phyloP scores from a whole-genome alignment of 2,113 vertebrate genomes.

The Hydropotes inermis region DNA sequence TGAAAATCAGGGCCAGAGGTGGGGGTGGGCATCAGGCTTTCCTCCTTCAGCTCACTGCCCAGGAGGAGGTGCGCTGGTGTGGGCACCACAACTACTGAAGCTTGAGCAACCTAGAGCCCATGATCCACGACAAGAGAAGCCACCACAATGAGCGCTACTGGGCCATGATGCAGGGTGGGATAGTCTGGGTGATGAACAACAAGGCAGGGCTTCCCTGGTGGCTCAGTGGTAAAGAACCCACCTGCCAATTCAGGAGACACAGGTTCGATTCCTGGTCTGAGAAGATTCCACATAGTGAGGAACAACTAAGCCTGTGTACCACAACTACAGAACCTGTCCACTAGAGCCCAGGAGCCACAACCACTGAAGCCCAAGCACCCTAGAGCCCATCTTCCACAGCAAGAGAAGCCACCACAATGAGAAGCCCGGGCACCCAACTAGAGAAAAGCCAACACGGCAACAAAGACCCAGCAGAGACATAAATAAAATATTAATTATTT shows the following conservation, averaged over 20 bases:
- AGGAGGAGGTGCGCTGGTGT: neutral
- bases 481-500: neutral
- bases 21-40: neutral
- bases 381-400: neutral
- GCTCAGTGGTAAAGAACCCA: neutral
- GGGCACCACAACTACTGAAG: neutral
- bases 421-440: accelerated
- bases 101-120: neutral
- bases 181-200: neutral
- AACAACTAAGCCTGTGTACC: neutral
- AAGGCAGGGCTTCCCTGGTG: neutral
- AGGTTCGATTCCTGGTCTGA: neutral
- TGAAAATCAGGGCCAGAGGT: neutral
- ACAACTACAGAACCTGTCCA: neutral
- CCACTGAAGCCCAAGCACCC: neutral
- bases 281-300: neutral
- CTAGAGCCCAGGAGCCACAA: neutral
- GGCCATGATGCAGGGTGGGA: neutral
- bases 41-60: neutral
- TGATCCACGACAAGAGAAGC: neutral
- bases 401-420: neutral
- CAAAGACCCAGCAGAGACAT: neutral
- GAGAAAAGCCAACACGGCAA: neutral
- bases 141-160: no score
- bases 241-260: neutral